Evolutionary conservation across 2,888 invertebrate species (phyloP).

Genomic region (Morpho achilles): DNA sequence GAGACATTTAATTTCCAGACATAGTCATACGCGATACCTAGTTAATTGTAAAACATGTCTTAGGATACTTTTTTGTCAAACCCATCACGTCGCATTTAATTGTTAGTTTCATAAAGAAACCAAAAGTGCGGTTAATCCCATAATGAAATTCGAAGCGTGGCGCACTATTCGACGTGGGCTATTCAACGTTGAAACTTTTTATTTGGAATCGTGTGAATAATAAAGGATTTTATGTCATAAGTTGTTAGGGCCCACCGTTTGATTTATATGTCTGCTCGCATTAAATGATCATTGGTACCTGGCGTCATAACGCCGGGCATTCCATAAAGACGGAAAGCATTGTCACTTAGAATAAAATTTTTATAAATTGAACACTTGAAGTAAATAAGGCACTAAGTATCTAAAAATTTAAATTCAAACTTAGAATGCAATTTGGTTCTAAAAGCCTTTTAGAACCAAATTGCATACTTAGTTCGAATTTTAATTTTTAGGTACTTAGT

Average conservation of each 20-base stretch:
- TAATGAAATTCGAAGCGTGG: conserved; percentile 60
- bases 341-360: too few relatives aligned
- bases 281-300: conserved; percentile 26
- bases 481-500: too few relatives aligned
- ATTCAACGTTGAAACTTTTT: conserved; percentile 45
- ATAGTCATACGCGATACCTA: too few relatives aligned
- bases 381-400: too few relatives aligned
- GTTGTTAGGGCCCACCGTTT: conserved; percentile 58
- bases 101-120: conserved; percentile 59
- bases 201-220: conserved; percentile 54
- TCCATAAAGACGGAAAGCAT: background rate
- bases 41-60: background rate
- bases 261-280: conserved; percentile 34
- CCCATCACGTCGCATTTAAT: conserved; percentile 62
- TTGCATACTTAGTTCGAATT: too few relatives aligned
- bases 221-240: conserved; percentile 73
- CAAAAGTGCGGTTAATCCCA: conserved; percentile 61
- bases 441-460: too few relatives aligned
- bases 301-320: conserved; percentile 13
- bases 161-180: conserved; percentile 33
- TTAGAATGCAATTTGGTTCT: too few relatives aligned
- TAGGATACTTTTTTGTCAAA: conserved; percentile 57
- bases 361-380: too few relatives aligned
- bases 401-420: too few relatives aligned
- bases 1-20: too few relatives aligned